These are phyloP conservation scores for Charaxes varanes DNA, from an alignment of 1,140 invertebrate species.

Conservation along the genomic window DNA sequence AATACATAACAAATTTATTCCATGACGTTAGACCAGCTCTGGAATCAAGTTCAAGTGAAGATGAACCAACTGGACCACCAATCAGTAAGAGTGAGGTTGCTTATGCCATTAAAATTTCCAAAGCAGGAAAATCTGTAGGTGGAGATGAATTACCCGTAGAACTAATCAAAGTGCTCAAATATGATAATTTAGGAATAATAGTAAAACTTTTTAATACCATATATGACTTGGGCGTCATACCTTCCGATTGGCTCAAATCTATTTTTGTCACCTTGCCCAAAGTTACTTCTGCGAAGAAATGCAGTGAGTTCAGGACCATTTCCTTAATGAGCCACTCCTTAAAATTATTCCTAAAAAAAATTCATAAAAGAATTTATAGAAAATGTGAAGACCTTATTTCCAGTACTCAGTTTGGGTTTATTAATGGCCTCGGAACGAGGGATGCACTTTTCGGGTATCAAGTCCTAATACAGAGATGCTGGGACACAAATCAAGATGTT, in stretches of 20 bases:
- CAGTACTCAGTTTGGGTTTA: conserved; percentile 11
- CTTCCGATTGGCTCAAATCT: background rate
- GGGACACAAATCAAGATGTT: conserved; percentile 10
- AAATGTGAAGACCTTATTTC: conserved; percentile 5
- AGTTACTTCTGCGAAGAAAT: background rate
- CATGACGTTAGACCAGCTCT: too few species aligned
- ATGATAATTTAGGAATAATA: too few species aligned
- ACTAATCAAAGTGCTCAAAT: too few species aligned
- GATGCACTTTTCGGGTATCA: conserved; percentile 11
- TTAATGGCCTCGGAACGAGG: conserved; percentile 8
- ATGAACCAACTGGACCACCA: too few species aligned
- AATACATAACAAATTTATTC: too few species aligned
- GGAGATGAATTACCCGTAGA: too few species aligned
- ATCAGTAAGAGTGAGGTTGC: too few species aligned
- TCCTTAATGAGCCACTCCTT: background rate
- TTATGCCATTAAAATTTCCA: too few species aligned
- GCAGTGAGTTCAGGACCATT: background rate
- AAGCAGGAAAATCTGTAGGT: too few species aligned
- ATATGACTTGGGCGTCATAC: background rate
- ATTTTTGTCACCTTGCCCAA: background rate
- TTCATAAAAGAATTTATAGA: background rate
- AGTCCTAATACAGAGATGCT: conserved; percentile 10
- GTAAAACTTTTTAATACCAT: too few species aligned
- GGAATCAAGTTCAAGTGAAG: too few species aligned
- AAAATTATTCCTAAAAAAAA: background rate